Conservation (phyloP, 2,888 invertebrate species). For the Tenthredo livida region DNA sequence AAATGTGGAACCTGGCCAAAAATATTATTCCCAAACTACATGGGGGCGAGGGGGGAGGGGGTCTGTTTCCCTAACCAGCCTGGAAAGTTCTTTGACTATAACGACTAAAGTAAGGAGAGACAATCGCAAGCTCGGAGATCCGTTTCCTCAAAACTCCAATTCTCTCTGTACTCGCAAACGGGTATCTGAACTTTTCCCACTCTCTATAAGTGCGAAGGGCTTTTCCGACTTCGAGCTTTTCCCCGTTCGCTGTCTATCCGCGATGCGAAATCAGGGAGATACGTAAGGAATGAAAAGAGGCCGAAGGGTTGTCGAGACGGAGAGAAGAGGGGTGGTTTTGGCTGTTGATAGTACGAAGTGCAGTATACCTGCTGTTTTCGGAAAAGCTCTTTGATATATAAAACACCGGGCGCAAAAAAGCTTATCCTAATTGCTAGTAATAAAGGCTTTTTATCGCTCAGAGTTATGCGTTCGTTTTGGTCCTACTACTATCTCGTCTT, state of each 20-base stretch:
- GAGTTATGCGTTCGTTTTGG: slow-evolving; percentile 45
- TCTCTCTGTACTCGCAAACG: slow-evolving; percentile 28
- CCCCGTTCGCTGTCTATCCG: neutral
- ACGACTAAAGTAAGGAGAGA: neutral
- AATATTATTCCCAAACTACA: slow-evolving; percentile 62
- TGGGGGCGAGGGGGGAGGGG: no score
- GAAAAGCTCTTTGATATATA: slow-evolving; percentile 14
- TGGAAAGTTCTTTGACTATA: neutral
- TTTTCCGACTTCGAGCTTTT: neutral
- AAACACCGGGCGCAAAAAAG: slow-evolving; percentile 6
- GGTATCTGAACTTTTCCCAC: slow-evolving; percentile 16
- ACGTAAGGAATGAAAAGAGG: neutral
- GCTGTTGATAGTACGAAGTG: neutral
- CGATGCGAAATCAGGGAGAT: neutral
- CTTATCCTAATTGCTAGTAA: slow-evolving; percentile 51
- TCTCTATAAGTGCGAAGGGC: neutral
- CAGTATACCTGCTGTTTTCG: neutral
- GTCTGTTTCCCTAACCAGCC: neutral
- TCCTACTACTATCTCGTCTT: slow-evolving; percentile 38
- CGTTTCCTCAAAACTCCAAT: neutral
- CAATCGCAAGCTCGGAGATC: neutral
- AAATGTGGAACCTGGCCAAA: slow-evolving; percentile 62
- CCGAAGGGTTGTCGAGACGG: neutral
- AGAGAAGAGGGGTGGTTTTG: neutral
- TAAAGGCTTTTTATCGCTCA: slow-evolving; percentile 46